Percentiles rank a stretch among this genome's conserved stretches.
Evolutionary conservation across 2,113 vertebrate species (phyloP).

Genomic region (Nannobrachium achirus): DNA sequence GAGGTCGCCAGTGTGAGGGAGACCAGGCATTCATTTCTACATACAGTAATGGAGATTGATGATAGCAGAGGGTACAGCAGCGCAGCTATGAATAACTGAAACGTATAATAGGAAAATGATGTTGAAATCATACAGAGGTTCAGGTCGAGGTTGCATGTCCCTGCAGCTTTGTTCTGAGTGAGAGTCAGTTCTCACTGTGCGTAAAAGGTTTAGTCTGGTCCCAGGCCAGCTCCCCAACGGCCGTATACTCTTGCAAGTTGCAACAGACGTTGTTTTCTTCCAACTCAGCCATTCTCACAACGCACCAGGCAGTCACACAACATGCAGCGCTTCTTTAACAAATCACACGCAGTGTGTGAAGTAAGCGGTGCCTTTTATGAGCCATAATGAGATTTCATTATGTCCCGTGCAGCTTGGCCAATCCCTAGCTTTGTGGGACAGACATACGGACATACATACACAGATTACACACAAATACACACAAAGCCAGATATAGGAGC

Average conservation of each 20-base stretch:
- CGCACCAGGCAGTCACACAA: slow-evolving; percentile 26
- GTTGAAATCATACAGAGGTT: slow-evolving; percentile 12
- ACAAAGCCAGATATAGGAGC: no score
- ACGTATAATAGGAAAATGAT: not conserved
- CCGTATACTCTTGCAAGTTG: not conserved
- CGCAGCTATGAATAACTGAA: slow-evolving; percentile 5
- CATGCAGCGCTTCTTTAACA: no score
- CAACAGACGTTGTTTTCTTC: slow-evolving; percentile 17
- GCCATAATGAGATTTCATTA: no score
- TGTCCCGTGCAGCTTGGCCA: no score
- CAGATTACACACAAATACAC: no score
- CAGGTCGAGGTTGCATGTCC: slow-evolving; percentile 21
- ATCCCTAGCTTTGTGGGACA: no score
- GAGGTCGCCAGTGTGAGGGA: slow-evolving; percentile 2
- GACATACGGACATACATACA: no score
- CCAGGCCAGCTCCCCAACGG: not conserved
- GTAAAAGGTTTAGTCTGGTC: not conserved
- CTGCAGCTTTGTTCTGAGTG: no score
- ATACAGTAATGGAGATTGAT: slow-evolving; percentile 27
- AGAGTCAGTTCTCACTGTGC: slow-evolving; percentile 1
- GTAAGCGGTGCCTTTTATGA: no score
- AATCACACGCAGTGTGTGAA: no score
- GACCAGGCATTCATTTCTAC: slow-evolving; percentile 17
- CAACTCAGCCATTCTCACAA: slow-evolving; percentile 1
- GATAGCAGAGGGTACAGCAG: not conserved